Evolutionary conservation across 2,888 invertebrate genomes (phyloP).

Genomic region (Eupithecia inturbata): DNA sequence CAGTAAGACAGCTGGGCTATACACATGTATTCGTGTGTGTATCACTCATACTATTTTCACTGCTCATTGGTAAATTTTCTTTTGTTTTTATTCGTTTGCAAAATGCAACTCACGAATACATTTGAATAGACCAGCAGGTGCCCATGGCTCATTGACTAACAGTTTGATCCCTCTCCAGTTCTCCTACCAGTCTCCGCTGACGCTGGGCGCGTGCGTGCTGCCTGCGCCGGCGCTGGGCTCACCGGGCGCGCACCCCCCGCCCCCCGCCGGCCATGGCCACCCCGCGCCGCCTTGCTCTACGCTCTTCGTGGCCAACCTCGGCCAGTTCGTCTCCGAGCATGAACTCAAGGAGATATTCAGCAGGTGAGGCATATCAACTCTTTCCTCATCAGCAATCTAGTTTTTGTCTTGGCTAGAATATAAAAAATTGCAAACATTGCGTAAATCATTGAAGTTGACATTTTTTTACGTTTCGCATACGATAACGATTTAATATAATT

Average conservation of each 20-base stretch:
- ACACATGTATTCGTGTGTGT: too few species aligned
- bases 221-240: constrained; percentile 97
- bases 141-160: not conserved
- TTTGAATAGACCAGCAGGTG: too few species aligned
- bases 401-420: not conserved
- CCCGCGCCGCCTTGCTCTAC: constrained; percentile 97
- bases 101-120: too few species aligned
- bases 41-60: not conserved
- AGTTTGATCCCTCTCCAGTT: constrained; percentile 10
- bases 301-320: constrained; percentile 98
- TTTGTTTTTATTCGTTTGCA: too few species aligned
- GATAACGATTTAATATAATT: not conserved
- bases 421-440: not conserved
- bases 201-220: constrained; percentile 91
- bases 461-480: not conserved
- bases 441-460: not conserved
- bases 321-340: constrained; percentile 98
- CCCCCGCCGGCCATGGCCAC: constrained; percentile 77
- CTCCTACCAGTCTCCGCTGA: constrained; percentile 75
- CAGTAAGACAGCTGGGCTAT: not conserved
- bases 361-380: constrained; percentile 86
- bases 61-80: too few species aligned
- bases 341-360: constrained; percentile 99
- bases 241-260: constrained; percentile 91
- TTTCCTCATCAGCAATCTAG: not conserved